phyloP scores from a whole-genome alignment of 2,888 invertebrate genomes.

The Phoronis australis region DNA sequence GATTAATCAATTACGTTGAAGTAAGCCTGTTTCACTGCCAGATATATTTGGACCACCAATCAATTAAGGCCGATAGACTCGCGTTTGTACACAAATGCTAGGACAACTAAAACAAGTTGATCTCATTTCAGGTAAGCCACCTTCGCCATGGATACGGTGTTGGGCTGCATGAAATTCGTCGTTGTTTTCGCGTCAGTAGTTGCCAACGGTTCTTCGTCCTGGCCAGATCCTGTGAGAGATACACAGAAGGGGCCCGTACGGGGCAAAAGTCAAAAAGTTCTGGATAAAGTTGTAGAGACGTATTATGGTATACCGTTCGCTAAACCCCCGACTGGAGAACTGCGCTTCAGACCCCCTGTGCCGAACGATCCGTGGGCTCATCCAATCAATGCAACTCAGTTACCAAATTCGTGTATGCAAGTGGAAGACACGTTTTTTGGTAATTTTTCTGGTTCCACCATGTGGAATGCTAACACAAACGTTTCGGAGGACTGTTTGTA shows the following conservation, averaged over 20 bases:
- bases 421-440: conserved; percentile 84
- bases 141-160: too few relatives aligned
- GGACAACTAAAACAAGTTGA: too few relatives aligned
- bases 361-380: conserved; percentile 40
- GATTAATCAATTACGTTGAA: too few relatives aligned
- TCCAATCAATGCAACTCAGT: conserved; percentile 76
- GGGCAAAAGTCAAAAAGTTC: conserved; percentile 19
- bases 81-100: too few relatives aligned
- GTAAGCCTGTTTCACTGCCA: too few relatives aligned
- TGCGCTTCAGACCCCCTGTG: conserved; percentile 42
- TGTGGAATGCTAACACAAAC: conserved; percentile 94
- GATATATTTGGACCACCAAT: too few relatives aligned
- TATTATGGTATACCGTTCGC: conserved; percentile 52
- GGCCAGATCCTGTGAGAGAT: too few relatives aligned
- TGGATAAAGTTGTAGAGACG: conserved; percentile 29
- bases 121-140: too few relatives aligned
- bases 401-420: conserved; percentile 86
- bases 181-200: too few relatives aligned
- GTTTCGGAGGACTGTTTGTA: conserved; percentile 92
- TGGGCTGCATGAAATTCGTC: too few relatives aligned
- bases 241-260: conserved; percentile 29
- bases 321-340: conserved; percentile 61
- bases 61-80: too few relatives aligned
- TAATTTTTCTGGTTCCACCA: conserved; percentile 77
- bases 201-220: too few relatives aligned